Conservation (phyloP, 2,797 vertebrate species). For the Intellagama lesueurii region DNA sequence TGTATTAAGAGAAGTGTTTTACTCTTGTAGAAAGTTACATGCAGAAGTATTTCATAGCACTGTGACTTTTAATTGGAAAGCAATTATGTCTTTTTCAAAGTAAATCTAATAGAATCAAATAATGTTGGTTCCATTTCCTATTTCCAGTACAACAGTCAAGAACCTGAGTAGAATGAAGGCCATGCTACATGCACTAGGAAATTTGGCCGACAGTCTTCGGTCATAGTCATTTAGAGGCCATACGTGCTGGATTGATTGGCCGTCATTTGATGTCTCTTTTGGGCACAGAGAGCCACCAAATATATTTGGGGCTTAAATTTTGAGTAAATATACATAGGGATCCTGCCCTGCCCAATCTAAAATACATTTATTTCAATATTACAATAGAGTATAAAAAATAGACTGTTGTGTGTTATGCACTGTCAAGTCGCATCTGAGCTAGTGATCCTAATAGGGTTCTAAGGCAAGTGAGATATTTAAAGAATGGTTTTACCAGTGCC, state of each 20-base stretch:
- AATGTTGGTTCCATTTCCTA: neutral
- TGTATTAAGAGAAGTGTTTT: neutral
- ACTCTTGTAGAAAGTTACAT: conserved; percentile 51
- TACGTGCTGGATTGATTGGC: no score
- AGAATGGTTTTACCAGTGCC: neutral
- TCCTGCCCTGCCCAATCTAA: neutral
- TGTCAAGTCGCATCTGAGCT: no score
- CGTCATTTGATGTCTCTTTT: neutral
- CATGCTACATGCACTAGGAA: neutral
- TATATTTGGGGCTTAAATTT: neutral
- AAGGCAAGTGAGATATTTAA: no score
- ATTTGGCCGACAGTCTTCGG: neutral
- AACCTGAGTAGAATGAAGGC: conserved; percentile 10
- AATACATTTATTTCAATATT: neutral
- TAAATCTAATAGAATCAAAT: neutral
- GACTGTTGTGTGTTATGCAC: no score
- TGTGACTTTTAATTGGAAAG: conserved; percentile 55
- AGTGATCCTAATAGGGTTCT: no score
- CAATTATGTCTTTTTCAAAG: neutral
- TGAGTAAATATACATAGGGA: neutral
- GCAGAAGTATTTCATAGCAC: conserved; percentile 58
- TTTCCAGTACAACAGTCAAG: conserved; percentile 30
- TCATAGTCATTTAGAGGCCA: conserved; percentile 25
- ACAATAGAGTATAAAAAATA: no score
- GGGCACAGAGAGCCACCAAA: no score